Evolutionary conservation across 1,140 invertebrate species (phyloP).

Genomic region (Brachionus angularis): DNA sequence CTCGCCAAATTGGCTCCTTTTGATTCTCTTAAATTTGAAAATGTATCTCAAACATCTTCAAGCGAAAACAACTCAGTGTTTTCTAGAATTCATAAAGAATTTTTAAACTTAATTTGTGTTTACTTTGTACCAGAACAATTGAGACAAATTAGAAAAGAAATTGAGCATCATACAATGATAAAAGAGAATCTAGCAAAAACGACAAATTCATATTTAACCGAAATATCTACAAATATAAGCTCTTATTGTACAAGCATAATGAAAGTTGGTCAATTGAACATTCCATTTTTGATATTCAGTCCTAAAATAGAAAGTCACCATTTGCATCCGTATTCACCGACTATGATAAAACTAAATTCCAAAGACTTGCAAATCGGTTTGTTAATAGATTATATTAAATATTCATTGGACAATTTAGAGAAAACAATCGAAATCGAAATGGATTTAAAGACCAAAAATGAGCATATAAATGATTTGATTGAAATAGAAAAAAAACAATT

Average conservation of each 20-base stretch:
- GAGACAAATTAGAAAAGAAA: slow-evolving; percentile 30
- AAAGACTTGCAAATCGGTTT: slow-evolving; percentile 15
- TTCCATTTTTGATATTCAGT: slow-evolving; percentile 30
- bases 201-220: not conserved
- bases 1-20: slow-evolving; percentile 5
- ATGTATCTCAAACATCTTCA: not conserved
- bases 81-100: slow-evolving; percentile 19
- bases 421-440: not conserved
- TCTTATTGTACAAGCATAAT: slow-evolving; percentile 7
- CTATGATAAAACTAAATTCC: slow-evolving; percentile 14
- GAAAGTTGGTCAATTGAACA: slow-evolving; percentile 10
- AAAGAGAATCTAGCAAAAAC: not conserved
- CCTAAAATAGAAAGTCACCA: slow-evolving; percentile 13
- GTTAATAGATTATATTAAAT: slow-evolving; percentile 18
- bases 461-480: slow-evolving; percentile 3
- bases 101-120: slow-evolving; percentile 1
- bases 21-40: slow-evolving; percentile 26
- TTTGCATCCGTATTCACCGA: slow-evolving; percentile 21
- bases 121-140: slow-evolving; percentile 25
- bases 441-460: not conserved
- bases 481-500: slow-evolving; percentile 34
- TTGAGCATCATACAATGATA: slow-evolving; percentile 10
- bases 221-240: slow-evolving; percentile 28
- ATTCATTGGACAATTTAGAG: slow-evolving; percentile 19
- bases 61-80: slow-evolving; percentile 32